Conservation (phyloP, 92 coral and sea anemone species). For the Siderastrea radians region DNA sequence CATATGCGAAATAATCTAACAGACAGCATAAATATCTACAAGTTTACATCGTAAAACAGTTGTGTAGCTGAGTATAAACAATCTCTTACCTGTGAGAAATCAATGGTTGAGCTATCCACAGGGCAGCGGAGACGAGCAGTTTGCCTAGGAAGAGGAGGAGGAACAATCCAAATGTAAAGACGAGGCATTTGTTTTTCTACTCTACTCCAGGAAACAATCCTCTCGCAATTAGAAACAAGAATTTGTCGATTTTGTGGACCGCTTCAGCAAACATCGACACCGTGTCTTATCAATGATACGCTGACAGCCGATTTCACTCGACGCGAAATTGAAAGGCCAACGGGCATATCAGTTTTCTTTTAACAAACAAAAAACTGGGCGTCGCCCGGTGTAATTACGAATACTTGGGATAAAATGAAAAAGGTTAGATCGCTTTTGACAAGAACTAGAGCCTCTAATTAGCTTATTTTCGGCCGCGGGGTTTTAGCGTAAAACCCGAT, state of each 20-base stretch:
- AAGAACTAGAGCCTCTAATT: slow-evolving; percentile 10
- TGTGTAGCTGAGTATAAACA: not conserved
- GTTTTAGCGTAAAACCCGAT: not conserved
- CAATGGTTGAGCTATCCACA: slow-evolving; percentile 88
- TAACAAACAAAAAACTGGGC: slow-evolving; percentile 32
- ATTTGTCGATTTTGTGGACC: not conserved
- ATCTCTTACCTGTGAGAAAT: slow-evolving; percentile 81
- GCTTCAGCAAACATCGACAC: slow-evolving; percentile 18
- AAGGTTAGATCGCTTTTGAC: not conserved
- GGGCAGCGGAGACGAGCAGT: slow-evolving; percentile 87
- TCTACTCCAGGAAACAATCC: not conserved
- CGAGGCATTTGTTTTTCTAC: slow-evolving; percentile 49
- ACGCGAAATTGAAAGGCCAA: not conserved
- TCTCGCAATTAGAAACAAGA: slow-evolving; percentile 9
- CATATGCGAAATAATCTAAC: not conserved
- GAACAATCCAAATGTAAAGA: slow-evolving; percentile 73
- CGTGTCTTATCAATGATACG: not conserved
- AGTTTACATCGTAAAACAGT: not conserved
- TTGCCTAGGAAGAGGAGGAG: slow-evolving; percentile 51
- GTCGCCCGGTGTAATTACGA: slow-evolving; percentile 42
- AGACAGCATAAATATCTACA: not conserved
- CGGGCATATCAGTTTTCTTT: slow-evolving; percentile 17
- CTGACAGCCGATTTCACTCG: slow-evolving; percentile 27
- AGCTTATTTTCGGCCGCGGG: slow-evolving; percentile 25
- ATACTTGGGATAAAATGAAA: slow-evolving; percentile 17